Evolutionary conservation across 2,888 invertebrate species (phyloP).

Genomic region (Acheta domesticus): DNA sequence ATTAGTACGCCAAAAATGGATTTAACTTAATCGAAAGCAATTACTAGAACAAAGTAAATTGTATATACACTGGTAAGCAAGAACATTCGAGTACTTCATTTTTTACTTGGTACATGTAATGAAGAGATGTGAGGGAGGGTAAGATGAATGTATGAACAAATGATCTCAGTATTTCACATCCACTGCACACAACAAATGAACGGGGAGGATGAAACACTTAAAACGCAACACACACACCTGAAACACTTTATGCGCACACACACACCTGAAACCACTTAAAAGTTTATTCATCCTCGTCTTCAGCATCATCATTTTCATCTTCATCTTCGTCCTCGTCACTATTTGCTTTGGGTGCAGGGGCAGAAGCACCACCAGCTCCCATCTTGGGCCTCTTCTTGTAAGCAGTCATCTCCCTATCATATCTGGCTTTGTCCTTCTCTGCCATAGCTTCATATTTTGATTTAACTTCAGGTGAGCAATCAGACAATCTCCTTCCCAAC

Average conservation of each 20-base stretch:
- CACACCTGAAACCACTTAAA: slow-evolving; percentile 18
- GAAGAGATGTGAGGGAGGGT: slow-evolving; percentile 27
- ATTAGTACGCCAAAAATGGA: not conserved
- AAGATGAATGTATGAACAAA: slow-evolving; percentile 26
- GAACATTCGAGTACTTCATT: slow-evolving; percentile 18
- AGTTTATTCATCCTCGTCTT: slow-evolving; percentile 56
- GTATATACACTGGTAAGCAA: slow-evolving; percentile 32
- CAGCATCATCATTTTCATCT: slow-evolving; percentile 60
- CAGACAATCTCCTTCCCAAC: slow-evolving; percentile 91
- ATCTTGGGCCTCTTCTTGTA: slow-evolving; percentile 69
- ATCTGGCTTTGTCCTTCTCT: slow-evolving; percentile 91
- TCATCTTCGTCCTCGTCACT: slow-evolving; percentile 45
- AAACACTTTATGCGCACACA: too few species aligned
- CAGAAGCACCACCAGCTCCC: slow-evolving; percentile 42
- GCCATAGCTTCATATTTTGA: slow-evolving; percentile 90
- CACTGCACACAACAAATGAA: slow-evolving; percentile 24
- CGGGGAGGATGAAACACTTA: slow-evolving; percentile 46
- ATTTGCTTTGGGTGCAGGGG: slow-evolving; percentile 46
- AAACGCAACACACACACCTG: too few species aligned
- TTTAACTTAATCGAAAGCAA: slow-evolving; percentile 11
- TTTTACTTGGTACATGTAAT: slow-evolving; percentile 23
- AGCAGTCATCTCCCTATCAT: slow-evolving; percentile 87
- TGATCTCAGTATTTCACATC: slow-evolving; percentile 30
- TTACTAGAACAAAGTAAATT: slow-evolving; percentile 24
- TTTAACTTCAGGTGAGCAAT: slow-evolving; percentile 77